phyloP scores from a whole-genome alignment of 2,888 invertebrate species.

The Philopedon plagiatum region DNA sequence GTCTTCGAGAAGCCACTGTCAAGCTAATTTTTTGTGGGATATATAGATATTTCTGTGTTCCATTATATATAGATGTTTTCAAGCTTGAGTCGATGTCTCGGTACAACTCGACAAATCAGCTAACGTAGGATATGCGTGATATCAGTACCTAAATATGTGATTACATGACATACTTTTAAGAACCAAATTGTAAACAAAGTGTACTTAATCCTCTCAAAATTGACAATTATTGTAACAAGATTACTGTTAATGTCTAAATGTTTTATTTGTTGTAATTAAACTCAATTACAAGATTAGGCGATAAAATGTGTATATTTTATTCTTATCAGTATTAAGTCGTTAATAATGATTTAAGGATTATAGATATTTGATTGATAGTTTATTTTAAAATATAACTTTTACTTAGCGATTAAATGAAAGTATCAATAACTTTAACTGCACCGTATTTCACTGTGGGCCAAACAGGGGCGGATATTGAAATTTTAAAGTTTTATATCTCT shows the following conservation, averaged over 20 bases:
- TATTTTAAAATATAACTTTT: conserved; percentile 50
- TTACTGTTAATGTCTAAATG: conserved; percentile 47
- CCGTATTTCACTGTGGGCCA: too few relatives aligned
- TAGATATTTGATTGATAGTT: conserved; percentile 52
- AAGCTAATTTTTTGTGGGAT: too few relatives aligned
- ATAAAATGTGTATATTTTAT: conserved; percentile 47
- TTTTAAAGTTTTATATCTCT: too few relatives aligned
- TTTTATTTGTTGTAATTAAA: conserved; percentile 51
- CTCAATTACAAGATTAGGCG: conserved; percentile 51
- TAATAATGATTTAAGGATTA: conserved; percentile 52
- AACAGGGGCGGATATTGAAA: too few relatives aligned
- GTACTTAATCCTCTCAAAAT: conserved; percentile 40
- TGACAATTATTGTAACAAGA: conserved; percentile 45
- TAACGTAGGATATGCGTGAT: neutral
- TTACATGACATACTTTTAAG: conserved; percentile 18
- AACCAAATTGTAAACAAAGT: conserved; percentile 27
- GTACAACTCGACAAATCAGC: too few relatives aligned
- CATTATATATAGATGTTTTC: too few relatives aligned
- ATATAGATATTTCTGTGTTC: too few relatives aligned
- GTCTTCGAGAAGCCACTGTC: too few relatives aligned
- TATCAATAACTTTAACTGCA: too few relatives aligned
- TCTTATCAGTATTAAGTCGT: conserved; percentile 50
- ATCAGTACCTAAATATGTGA: neutral
- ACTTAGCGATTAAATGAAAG: too few relatives aligned
- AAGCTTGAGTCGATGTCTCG: too few relatives aligned